A percentile compares a stretch with the other conserved stretches of the same genome.
These are phyloP conservation scores for Otus scops DNA, from an alignment of 2,797 vertebrate genomes.

Conservation along the genomic window DNA sequence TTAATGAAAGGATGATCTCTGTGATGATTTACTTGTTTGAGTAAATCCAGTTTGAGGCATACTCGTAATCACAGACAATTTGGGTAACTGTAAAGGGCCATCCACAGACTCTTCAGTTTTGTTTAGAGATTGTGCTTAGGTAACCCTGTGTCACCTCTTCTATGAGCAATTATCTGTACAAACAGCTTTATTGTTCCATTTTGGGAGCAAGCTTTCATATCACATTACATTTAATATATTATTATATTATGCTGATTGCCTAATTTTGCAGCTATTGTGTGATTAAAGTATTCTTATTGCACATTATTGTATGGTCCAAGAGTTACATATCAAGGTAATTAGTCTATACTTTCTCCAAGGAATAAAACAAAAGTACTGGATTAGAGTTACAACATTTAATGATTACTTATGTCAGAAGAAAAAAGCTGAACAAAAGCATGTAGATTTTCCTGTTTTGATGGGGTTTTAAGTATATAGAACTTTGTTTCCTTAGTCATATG, in stretches of 20 bases:
- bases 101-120: background rate
- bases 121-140: background rate
- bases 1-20: background rate
- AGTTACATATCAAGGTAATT: background rate
- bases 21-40: background rate
- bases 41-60: background rate
- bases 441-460: background rate
- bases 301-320: rapidly evolving
- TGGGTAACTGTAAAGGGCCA: background rate
- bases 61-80: background rate
- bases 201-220: background rate
- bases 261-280: background rate
- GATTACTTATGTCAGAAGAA: background rate
- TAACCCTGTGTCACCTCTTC: background rate
- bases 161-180: background rate
- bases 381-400: background rate
- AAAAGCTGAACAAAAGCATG: background rate
- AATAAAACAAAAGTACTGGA: background rate
- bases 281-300: background rate
- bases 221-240: background rate
- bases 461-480: background rate
- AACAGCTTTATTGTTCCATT: background rate
- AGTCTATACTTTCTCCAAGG: background rate
- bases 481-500: background rate
- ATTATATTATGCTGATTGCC: background rate